A percentile compares a stretch with the other conserved stretches of the same genome.
phyloP scores from a whole-genome alignment of 2,888 invertebrate species.

The Cerceris rybyensis region DNA sequence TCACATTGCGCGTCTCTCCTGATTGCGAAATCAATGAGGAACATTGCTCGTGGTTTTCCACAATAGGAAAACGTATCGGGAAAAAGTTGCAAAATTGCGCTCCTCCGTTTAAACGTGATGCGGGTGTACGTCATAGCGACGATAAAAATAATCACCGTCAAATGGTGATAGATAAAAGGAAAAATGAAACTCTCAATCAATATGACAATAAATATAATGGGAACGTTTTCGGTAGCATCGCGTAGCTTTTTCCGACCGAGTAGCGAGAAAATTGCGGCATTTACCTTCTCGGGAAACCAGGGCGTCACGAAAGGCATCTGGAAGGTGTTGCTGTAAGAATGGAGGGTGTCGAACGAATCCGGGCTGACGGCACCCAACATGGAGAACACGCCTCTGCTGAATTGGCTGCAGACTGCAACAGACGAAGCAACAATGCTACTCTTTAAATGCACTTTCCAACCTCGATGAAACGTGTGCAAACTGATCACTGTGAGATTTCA shows the following conservation, averaged over 20 bases:
- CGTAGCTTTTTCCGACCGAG: constrained; percentile 24
- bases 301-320: constrained; percentile 97
- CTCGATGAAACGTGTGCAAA: not conserved
- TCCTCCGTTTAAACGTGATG: not conserved
- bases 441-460: not conserved
- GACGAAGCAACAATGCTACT: not conserved
- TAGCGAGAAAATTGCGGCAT: constrained; percentile 42
- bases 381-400: constrained; percentile 93
- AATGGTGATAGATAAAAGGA: not conserved
- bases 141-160: constrained; percentile 40
- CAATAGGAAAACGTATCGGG: not conserved
- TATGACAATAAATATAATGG: constrained; percentile 30
- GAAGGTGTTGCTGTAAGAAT: constrained; percentile 96
- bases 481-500: no score
- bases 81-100: not conserved
- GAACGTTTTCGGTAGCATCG: constrained; percentile 18
- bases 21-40: no score
- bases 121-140: not conserved
- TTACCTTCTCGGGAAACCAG: constrained; percentile 96
- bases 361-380: constrained; percentile 96
- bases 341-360: constrained; percentile 96
- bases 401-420: constrained; percentile 92
- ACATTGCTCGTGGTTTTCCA: no score
- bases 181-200: not conserved
- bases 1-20: no score